phyloP scores from a whole-genome alignment of 2,888 invertebrate species.

The Smittia sp. region DNA sequence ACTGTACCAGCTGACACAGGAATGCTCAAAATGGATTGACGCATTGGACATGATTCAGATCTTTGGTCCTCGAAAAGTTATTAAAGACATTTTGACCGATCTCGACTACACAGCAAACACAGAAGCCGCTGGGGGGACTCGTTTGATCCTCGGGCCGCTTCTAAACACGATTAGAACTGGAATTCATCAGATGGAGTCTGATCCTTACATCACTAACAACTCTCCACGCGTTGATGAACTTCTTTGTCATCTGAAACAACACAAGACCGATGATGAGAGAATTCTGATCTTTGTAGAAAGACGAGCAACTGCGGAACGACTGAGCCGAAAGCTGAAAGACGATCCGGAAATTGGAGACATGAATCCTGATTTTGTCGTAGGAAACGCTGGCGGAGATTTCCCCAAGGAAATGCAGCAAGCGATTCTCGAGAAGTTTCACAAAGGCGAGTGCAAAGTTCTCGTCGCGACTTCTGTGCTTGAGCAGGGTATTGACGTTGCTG shows the following conservation, averaged over 20 bases:
- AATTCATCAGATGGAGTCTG: not conserved
- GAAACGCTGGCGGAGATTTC: not conserved
- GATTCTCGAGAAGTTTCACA: not conserved
- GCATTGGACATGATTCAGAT: not conserved
- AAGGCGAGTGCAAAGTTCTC: not conserved
- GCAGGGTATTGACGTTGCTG: slow-evolving; percentile 15
- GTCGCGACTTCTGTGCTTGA: slow-evolving; percentile 4
- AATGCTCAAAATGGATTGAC: not conserved
- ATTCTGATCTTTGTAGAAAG: slow-evolving; percentile 14
- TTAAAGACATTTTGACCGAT: not conserved
- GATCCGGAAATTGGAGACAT: not conserved
- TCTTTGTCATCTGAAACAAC: not conserved
- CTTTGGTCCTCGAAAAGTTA: not conserved
- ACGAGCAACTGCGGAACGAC: not conserved
- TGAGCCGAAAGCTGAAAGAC: not conserved
- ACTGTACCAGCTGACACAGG: not conserved
- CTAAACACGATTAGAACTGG: not conserved
- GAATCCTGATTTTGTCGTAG: slow-evolving; percentile 1
- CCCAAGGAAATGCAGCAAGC: not conserved
- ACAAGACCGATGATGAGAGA: not conserved
- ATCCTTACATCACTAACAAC: not conserved
- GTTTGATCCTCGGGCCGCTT: not conserved
- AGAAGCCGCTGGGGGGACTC: not conserved
- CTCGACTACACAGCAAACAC: not conserved
- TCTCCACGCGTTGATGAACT: not conserved